Percentiles rank a stretch among this genome's conserved stretches.
Conservation (phyloP, 2,113 vertebrate genomes). For the Zingel zingel region DNA sequence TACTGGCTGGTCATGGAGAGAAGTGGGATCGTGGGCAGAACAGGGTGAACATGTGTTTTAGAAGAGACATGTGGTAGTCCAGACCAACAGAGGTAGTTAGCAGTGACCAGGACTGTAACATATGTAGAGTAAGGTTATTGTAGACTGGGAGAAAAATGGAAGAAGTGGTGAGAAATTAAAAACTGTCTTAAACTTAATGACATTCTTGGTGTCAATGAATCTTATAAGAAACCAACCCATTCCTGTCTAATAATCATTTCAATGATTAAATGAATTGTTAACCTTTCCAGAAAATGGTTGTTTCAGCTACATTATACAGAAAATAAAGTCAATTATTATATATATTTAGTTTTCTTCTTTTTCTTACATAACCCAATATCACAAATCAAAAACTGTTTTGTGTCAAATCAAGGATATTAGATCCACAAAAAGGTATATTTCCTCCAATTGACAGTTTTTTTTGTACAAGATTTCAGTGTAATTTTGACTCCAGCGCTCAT, state of each 20-base stretch:
- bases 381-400: not conserved
- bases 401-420: not conserved
- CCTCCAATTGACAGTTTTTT: not conserved
- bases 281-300: not conserved
- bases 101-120: not conserved
- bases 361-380: too few species aligned
- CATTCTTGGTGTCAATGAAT: not conserved
- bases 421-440: not conserved
- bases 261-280: not conserved
- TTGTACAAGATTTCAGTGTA: slow-evolving; percentile 4
- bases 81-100: not conserved
- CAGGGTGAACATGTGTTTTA: not conserved
- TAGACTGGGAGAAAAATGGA: not conserved
- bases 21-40: not conserved
- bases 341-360: too few species aligned
- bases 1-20: not conserved
- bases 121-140: not conserved
- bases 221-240: not conserved
- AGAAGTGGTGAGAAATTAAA: not conserved
- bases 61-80: not conserved
- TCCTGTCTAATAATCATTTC: not conserved
- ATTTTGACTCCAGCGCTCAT: not conserved
- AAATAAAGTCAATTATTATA: not conserved
- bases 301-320: not conserved
- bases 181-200: not conserved